Percentiles rank a stretch among this genome's conserved stretches.
Conservation (phyloP, 2,797 vertebrate species). For the Manis javanica region DNA sequence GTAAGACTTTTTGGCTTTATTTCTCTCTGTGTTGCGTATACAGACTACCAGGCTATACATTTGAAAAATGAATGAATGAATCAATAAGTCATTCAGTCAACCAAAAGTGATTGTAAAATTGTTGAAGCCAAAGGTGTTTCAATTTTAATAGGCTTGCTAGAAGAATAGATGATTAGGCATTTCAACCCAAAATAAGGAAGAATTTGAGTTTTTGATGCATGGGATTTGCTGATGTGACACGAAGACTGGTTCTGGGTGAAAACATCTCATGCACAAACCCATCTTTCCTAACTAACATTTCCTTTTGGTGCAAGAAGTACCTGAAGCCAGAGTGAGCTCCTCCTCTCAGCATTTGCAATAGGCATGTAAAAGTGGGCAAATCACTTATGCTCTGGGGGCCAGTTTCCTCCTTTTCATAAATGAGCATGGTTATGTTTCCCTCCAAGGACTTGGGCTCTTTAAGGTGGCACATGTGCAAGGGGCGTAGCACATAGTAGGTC, state of each 20-base stretch:
- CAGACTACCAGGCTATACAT: neutral
- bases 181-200: neutral
- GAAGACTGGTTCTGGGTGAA: neutral
- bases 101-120: conserved; percentile 51
- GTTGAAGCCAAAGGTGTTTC: conserved; percentile 28
- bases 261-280: neutral
- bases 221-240: neutral
- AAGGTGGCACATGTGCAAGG: neutral
- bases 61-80: conserved; percentile 52
- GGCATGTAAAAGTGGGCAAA: neutral
- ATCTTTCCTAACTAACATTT: neutral
- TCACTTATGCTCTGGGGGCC: neutral
- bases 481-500: neutral
- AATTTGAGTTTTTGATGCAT: neutral
- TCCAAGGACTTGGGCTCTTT: neutral
- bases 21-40: neutral
- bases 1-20: conserved; percentile 8
- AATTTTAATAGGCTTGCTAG: conserved; percentile 37
- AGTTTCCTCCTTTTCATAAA: neutral
- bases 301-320: neutral
- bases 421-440: neutral
- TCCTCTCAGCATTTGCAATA: neutral
- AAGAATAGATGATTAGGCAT: conserved; percentile 30
- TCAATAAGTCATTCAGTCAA: conserved; percentile 41
- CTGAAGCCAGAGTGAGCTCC: neutral